A percentile compares a stretch with the other conserved stretches of the same genome.
Evolutionary conservation across 2,113 vertebrate genomes (phyloP).

Genomic region (Emydura subglobosa): DNA sequence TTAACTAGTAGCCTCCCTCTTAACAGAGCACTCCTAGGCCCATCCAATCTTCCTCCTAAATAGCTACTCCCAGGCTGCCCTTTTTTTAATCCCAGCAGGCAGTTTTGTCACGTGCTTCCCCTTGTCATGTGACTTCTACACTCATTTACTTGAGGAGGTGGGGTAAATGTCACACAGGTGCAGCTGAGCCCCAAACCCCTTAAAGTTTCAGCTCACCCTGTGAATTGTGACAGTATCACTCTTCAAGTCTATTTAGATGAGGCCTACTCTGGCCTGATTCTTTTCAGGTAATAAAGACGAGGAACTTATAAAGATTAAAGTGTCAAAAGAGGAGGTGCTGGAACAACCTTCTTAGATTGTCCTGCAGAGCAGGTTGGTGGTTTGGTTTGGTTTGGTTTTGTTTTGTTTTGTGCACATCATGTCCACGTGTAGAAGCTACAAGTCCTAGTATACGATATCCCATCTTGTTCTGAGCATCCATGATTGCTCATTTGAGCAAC

Average conservation of each 20-base stretch:
- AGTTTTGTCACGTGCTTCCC: accelerated
- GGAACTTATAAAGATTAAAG: not conserved
- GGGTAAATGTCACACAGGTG: not conserved
- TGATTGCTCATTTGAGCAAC: not conserved
- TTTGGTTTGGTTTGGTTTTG: too few species aligned
- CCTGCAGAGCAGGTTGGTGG: not conserved
- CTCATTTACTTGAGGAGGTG: not conserved
- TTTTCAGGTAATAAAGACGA: not conserved
- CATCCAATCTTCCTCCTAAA: not conserved
- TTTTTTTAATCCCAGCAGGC: not conserved
- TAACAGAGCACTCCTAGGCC: not conserved
- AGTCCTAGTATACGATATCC: not conserved
- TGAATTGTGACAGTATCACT: not conserved
- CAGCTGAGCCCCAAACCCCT: not conserved
- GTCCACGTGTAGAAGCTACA: not conserved
- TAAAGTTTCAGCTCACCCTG: accelerated
- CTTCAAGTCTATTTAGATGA: not conserved
- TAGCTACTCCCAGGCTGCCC: accelerated
- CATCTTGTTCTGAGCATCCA: not conserved
- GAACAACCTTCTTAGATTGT: not conserved
- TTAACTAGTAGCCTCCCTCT: not conserved
- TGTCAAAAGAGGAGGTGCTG: not conserved
- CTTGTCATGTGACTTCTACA: not conserved
- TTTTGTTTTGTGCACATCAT: not conserved
- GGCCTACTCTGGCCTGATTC: not conserved